These are phyloP conservation scores for Myiozetetes cayanensis DNA, from an alignment of 2,113 vertebrate genomes.

Conservation along the genomic window DNA sequence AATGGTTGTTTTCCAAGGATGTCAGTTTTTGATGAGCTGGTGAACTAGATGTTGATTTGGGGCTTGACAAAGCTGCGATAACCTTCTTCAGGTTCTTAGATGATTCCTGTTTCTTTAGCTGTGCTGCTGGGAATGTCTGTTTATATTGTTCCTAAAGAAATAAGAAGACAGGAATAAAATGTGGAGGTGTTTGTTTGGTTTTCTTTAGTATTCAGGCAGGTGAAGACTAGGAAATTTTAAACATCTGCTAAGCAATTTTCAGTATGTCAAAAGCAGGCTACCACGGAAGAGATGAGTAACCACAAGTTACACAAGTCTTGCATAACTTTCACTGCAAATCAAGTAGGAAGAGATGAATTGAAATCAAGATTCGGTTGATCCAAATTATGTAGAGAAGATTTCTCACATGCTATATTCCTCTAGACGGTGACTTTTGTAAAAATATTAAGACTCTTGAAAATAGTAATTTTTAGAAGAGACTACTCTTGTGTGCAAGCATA, in stretches of 20 bases:
- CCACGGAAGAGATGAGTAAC: not conserved
- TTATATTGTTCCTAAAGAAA: slow-evolving; percentile 84
- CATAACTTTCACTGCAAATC: not conserved
- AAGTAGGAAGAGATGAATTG: not conserved
- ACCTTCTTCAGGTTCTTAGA: slow-evolving; percentile 84
- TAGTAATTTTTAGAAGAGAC: not conserved
- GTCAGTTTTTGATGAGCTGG: slow-evolving; percentile 77
- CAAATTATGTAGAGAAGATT: not conserved
- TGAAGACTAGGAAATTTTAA: not conserved
- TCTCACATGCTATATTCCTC: not conserved
- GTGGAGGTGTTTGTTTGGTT: not conserved
- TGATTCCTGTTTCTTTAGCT: slow-evolving; percentile 81
- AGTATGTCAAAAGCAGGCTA: not conserved
- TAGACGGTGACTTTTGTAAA: not conserved
- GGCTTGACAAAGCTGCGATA: slow-evolving; percentile 77
- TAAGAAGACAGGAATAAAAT: slow-evolving; percentile 36
- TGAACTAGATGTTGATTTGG: slow-evolving; percentile 78
- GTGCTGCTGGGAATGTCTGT: slow-evolving; percentile 78
- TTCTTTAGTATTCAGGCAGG: not conserved
- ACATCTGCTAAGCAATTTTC: not conserved
- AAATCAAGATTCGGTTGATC: not conserved
- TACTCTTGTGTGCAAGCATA: not conserved
- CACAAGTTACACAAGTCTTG: not conserved
- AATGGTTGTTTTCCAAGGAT: slow-evolving; percentile 79
- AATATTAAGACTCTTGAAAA: not conserved